Conservation (phyloP, 2,797 vertebrate species). For the Mus minutoides region DNA sequence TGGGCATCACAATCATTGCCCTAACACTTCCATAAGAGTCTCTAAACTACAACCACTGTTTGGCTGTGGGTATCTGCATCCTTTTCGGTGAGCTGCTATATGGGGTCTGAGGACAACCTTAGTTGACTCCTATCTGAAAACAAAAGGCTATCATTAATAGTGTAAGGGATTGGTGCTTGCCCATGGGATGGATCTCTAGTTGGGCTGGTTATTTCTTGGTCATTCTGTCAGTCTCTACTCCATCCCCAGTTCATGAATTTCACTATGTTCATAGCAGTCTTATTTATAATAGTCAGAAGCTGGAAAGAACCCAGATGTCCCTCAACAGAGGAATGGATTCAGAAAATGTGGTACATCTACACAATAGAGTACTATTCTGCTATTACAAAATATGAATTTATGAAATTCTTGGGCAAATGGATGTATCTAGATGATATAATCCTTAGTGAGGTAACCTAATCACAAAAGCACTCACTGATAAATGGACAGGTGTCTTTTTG, state of each 20-base stretch:
- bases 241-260: neutral
- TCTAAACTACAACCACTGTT: neutral
- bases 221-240: neutral
- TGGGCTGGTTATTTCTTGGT: neutral
- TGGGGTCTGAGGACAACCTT: neutral
- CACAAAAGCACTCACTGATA: too few species aligned
- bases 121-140: neutral
- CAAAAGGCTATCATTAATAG: neutral
- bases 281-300: too few species aligned
- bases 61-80: neutral
- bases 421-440: too few species aligned
- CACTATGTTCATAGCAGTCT: too few species aligned
- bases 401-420: too few species aligned
- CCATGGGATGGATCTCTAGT: neutral
- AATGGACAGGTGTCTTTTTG: neutral
- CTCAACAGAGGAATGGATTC: too few species aligned
- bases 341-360: too few species aligned
- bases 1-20: neutral
- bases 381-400: too few species aligned
- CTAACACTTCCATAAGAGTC: neutral
- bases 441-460: too few species aligned
- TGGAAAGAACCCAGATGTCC: too few species aligned
- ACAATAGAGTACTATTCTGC: too few species aligned
- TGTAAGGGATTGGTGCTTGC: neutral
- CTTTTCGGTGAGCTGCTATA: neutral